phyloP scores from a whole-genome alignment of 1,140 invertebrate genomes.

The Luehdorfia chinensis region DNA sequence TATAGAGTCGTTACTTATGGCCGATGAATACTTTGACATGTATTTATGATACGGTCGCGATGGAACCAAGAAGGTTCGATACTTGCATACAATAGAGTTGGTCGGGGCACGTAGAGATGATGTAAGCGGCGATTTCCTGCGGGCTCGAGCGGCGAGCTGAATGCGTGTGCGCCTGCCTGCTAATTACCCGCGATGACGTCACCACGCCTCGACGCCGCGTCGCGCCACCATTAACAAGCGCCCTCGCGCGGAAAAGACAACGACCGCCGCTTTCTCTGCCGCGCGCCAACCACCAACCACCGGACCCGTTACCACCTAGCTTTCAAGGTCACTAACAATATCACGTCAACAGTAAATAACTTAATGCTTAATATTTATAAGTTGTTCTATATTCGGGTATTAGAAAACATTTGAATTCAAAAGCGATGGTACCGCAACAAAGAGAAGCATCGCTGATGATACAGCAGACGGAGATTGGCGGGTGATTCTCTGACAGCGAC shows the following conservation, averaged over 20 bases:
- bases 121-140: conserved; percentile 69
- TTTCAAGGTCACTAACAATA: conserved; percentile 33
- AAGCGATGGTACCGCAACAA: neutral
- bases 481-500: conserved; percentile 67
- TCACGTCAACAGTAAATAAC: neutral
- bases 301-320: conserved; percentile 12
- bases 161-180: conserved; percentile 43
- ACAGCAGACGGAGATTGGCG: conserved; percentile 47
- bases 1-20: neutral
- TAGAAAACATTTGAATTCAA: neutral
- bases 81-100: conserved; percentile 30
- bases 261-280: conserved; percentile 64
- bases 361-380: neutral
- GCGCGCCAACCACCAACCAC: conserved; percentile 23
- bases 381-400: neutral
- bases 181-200: conserved; percentile 66
- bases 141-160: conserved; percentile 34
- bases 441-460: too few relatives aligned
- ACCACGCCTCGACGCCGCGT: conserved; percentile 26
- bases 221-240: conserved; percentile 50
- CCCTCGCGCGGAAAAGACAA: conserved; percentile 69
- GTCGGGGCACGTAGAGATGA: conserved; percentile 53
- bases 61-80: conserved; percentile 6
- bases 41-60: conserved; percentile 3
- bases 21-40: conserved; percentile 1